These are phyloP conservation scores for Anguilla pacifica DNA, from an alignment of 2,797 vertebrate species.

Conservation along the genomic window DNA sequence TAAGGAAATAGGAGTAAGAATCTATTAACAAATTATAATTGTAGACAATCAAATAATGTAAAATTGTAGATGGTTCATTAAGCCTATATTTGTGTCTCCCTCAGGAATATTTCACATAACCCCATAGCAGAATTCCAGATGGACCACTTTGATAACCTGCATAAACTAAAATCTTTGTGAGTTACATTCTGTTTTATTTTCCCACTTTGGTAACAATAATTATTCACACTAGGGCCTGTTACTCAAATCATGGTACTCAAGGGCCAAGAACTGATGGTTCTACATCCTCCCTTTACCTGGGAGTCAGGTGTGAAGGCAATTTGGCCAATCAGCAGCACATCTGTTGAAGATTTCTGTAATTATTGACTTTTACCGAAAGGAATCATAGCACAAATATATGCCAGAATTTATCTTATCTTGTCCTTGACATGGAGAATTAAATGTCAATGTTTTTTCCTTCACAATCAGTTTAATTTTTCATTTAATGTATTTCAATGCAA, in stretches of 20 bases:
- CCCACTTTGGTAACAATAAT: neutral
- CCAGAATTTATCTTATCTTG: slow-evolving; percentile 1
- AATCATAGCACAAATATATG: too few relatives aligned
- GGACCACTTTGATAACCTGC: slow-evolving; percentile 88
- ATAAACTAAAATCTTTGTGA: slow-evolving; percentile 93
- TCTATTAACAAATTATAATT: neutral
- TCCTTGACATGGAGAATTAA: neutral
- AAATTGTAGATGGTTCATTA: neutral
- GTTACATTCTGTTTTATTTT: slow-evolving; percentile 56
- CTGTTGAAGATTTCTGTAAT: too few relatives aligned
- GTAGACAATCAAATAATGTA: neutral
- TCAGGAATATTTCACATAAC: slow-evolving; percentile 93
- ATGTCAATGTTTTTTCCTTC: too few relatives aligned
- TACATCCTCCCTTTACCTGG: neutral
- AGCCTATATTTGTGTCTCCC: slow-evolving; percentile 33
- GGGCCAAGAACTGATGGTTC: too few relatives aligned
- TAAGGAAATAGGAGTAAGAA: neutral
- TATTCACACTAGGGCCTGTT: too few relatives aligned
- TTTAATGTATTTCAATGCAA: too few relatives aligned
- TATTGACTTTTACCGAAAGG: too few relatives aligned
- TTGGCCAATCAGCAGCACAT: too few relatives aligned
- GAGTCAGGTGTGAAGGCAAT: neutral
- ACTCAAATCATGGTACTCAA: too few relatives aligned
- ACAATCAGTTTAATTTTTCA: too few relatives aligned
- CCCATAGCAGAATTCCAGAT: slow-evolving; percentile 84